A percentile compares a stretch with the other conserved stretches of the same genome.
Conservation (phyloP, 2,797 vertebrate species). For the Girardinus metallicus region DNA sequence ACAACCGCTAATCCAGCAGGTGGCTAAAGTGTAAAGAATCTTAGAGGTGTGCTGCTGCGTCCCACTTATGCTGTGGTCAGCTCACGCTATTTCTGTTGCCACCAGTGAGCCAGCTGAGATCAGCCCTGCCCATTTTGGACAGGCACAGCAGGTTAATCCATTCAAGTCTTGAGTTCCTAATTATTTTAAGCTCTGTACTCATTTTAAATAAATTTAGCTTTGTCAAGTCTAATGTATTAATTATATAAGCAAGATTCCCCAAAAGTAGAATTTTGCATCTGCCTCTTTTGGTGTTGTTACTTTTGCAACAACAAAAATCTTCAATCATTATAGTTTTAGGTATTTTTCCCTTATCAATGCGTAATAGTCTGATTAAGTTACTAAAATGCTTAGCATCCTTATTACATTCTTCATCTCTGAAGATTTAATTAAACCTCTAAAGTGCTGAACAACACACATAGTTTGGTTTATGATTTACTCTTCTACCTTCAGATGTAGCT, state of each 20-base stretch:
- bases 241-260: background rate
- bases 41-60: slow-evolving; percentile 47
- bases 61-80: slow-evolving; percentile 65
- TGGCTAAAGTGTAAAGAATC: slow-evolving; percentile 37
- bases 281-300: slow-evolving; percentile 12
- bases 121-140: slow-evolving; percentile 56
- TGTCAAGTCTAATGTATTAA: background rate
- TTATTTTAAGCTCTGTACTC: slow-evolving; percentile 43
- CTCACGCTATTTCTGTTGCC: slow-evolving; percentile 68
- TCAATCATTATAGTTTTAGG: slow-evolving; percentile 33
- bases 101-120: slow-evolving; percentile 52
- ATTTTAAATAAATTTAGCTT: slow-evolving; percentile 30
- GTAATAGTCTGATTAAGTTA: slow-evolving; percentile 36
- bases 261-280: slow-evolving; percentile 4
- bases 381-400: slow-evolving; percentile 47
- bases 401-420: slow-evolving; percentile 58
- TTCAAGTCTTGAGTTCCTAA: slow-evolving; percentile 28
- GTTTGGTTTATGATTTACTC: slow-evolving; percentile 53
- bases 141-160: slow-evolving; percentile 66
- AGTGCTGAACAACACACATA: slow-evolving; percentile 51
- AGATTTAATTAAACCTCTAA: slow-evolving; percentile 63
- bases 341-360: slow-evolving; percentile 6
- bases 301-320: background rate
- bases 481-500: slow-evolving; percentile 38
- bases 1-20: slow-evolving; percentile 21